phyloP scores from a whole-genome alignment of 1,140 invertebrate species.

The Chironomus tepperi region DNA sequence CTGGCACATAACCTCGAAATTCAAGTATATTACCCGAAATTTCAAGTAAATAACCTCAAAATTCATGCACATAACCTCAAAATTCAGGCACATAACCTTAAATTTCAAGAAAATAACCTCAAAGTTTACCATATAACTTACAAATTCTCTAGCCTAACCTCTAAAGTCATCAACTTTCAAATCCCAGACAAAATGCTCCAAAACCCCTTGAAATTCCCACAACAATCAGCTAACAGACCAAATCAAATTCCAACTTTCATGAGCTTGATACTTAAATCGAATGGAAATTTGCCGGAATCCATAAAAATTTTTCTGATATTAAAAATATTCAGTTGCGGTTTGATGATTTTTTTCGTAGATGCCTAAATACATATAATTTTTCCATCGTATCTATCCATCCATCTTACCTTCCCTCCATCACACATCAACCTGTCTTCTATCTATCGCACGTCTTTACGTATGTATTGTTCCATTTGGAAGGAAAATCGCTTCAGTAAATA shows the following conservation, averaged over 20 bases:
- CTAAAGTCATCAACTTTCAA: too few relatives aligned
- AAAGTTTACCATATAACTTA: too few relatives aligned
- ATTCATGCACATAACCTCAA: too few relatives aligned
- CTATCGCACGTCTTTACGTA: background rate
- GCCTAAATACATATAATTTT: constrained; percentile 17
- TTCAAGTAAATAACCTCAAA: too few relatives aligned
- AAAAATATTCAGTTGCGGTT: background rate
- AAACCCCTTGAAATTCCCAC: too few relatives aligned
- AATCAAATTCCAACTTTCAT: background rate
- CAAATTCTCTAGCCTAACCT: too few relatives aligned
- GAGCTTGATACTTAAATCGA: background rate
- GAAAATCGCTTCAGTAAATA: constrained; percentile 23
- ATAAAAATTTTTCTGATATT: constrained; percentile 15
- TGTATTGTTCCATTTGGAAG: constrained; percentile 22
- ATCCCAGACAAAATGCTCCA: too few relatives aligned
- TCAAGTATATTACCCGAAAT: too few relatives aligned
- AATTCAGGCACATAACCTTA: too few relatives aligned
- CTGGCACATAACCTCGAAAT: too few relatives aligned
- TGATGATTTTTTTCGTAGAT: constrained; percentile 17
- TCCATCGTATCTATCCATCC: background rate
- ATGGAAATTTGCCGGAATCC: constrained; percentile 20
- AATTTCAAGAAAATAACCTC: too few relatives aligned
- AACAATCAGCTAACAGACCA: background rate
- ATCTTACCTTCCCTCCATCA: background rate
- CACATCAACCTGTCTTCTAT: background rate